Base-by-base conservation (phyloP, 2,797 vertebrate genomes). In the Sarcophilus harrisii region DNA sequence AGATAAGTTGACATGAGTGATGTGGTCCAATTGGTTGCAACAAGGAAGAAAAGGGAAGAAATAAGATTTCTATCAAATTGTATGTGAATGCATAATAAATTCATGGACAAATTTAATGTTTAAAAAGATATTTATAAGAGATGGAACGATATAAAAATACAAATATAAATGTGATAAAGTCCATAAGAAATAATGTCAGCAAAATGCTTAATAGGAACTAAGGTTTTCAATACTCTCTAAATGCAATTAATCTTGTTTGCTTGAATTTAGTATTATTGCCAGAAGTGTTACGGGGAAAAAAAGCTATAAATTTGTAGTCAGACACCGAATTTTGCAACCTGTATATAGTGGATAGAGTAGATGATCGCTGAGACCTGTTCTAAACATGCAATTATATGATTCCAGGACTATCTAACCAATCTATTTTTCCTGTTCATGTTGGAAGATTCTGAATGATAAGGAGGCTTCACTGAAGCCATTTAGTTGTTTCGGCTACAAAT, bases 391-490 rank as follows among this genome's bases (percentile, higher is more conserved):
- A 38, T 81, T 45, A 2, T 45, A 81, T 81, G 21, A 81, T 18
- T 45, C 73, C 66, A 21, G 32, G 32, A 73, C n/a, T 73, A 38
- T 12, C 66, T 38, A 73, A 38, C 93, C 90, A 93, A 92, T 95
- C 92, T 90, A 93, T 93, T 98, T 98, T 98, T 93, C 96, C 89
- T 21, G 73, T 95, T 95, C 59, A 0, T 98, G 95, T 96, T 97
- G 94, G 96, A 98, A 98, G 97, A 92, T 93, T 97, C 97, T 98
- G 96, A 98, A 98, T 95, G 94, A 98, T 97, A 97, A 98, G 97
- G 98, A 98, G 97, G 97, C 93, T 94, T 90, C 94, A 29, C 96
- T 98, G 97, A 98, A 98, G 98, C 97, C 94, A 94, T 96, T 95
- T 94, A 96, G 96, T 81, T 62, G 98, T 94, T 94, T 94, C 95